Conservation (phyloP, 1,140 invertebrate species). For the Asobara japonica region DNA sequence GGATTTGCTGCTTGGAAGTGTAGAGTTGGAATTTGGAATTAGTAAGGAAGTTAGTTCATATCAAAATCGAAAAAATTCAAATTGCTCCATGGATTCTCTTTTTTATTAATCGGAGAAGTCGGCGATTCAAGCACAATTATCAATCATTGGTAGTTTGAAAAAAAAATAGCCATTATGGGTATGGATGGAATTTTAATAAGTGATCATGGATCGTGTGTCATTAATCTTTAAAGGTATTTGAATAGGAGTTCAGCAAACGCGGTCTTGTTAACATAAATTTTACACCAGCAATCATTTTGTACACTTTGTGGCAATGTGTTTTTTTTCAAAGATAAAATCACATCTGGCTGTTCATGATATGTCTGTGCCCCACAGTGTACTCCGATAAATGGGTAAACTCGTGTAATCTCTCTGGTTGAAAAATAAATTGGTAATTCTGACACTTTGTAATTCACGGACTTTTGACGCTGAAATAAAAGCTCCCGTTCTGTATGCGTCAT, state of each 20-base stretch:
- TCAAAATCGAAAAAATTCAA: too few relatives aligned
- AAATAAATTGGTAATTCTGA: conserved; percentile 4
- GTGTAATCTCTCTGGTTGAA: not conserved
- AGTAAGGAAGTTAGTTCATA: too few relatives aligned
- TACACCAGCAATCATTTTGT: not conserved
- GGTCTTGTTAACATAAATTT: not conserved
- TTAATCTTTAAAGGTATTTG: not conserved
- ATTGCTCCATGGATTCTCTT: too few relatives aligned
- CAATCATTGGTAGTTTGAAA: too few relatives aligned
- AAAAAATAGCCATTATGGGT: too few relatives aligned
- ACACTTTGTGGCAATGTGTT: not conserved
- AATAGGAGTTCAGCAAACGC: too few relatives aligned
- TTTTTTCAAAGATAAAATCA: not conserved
- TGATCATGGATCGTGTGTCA: not conserved
- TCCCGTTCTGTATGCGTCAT: not conserved
- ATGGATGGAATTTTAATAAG: too few relatives aligned
- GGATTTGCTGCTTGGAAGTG: not conserved
- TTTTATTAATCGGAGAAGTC: too few relatives aligned
- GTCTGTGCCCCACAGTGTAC: not conserved
- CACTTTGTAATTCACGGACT: not conserved
- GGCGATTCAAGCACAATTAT: too few relatives aligned
- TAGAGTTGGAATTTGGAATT: too few relatives aligned
- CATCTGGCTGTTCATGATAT: not conserved
- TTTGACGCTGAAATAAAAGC: not conserved
- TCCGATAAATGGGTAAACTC: not conserved